Percentiles rank a stretch among this genome's conserved stretches.
phyloP scores from a whole-genome alignment of 2,888 invertebrate species.

The Parthenolecanium corni region DNA sequence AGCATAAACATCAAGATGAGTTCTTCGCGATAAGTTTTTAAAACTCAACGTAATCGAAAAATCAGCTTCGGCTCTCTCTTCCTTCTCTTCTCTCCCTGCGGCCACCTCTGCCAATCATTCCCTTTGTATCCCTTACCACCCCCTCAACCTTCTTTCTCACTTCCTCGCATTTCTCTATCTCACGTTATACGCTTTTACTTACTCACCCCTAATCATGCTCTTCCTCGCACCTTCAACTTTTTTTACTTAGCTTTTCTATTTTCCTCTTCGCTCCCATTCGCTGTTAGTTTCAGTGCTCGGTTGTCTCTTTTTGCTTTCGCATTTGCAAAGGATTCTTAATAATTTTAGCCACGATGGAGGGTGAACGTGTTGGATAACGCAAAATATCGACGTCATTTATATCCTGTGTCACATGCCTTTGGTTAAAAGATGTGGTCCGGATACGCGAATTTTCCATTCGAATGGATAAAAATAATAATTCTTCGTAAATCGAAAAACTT shows the following conservation, averaged over 20 bases:
- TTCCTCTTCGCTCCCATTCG: too few species aligned
- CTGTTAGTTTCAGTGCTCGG: too few species aligned
- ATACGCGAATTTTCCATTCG: too few species aligned
- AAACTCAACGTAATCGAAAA: slow-evolving; percentile 3
- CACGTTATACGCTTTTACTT: neutral
- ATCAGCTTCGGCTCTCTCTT: slow-evolving; percentile 1
- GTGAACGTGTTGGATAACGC: neutral
- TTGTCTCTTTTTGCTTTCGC: too few species aligned
- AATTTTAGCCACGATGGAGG: neutral
- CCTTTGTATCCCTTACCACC: too few species aligned
- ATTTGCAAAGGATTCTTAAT: neutral
- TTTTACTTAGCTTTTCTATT: too few species aligned
- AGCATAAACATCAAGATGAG: slow-evolving; percentile 1
- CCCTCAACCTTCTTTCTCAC: neutral
- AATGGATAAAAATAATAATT: too few species aligned
- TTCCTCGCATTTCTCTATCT: neutral
- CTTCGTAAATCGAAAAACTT: too few species aligned
- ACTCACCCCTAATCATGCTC: neutral
- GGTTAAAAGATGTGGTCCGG: too few species aligned
- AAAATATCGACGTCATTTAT: slow-evolving; percentile 7
- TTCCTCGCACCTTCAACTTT: too few species aligned
- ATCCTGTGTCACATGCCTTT: neutral
- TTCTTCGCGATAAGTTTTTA: slow-evolving; percentile 1
- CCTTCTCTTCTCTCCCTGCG: too few species aligned
- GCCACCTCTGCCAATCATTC: too few species aligned